Evolutionary conservation across 1,140 invertebrate species (phyloP).

Genomic region (Andricus grossulariae): DNA sequence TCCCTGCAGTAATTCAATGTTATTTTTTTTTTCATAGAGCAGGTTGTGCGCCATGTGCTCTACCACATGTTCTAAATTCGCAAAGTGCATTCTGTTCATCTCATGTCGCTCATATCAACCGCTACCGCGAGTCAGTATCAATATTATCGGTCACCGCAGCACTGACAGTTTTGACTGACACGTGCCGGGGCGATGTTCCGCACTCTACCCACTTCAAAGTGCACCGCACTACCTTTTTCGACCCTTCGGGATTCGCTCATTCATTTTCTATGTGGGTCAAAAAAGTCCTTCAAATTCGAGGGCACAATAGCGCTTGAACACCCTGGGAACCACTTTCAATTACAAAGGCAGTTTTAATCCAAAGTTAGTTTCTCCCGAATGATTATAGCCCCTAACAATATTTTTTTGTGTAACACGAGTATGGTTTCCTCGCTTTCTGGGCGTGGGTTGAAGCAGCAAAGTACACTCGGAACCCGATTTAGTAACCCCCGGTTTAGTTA

Average conservation of each 20-base stretch:
- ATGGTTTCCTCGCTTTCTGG: too few relatives aligned
- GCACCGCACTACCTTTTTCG: neutral
- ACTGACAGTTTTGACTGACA: constrained; percentile 42
- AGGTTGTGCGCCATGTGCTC: constrained; percentile 45
- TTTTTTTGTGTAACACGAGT: too few relatives aligned
- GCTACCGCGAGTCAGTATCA: constrained; percentile 52
- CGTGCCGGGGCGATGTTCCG: constrained; percentile 40
- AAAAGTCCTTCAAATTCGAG: constrained; percentile 24
- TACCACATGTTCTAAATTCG: constrained; percentile 54
- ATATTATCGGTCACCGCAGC: constrained; percentile 43
- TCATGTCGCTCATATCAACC: constrained; percentile 42
- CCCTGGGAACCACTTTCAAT: constrained; percentile 18
- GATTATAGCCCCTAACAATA: too few relatives aligned
- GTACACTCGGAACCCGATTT: too few relatives aligned
- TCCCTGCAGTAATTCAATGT: neutral
- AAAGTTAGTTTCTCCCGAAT: too few relatives aligned
- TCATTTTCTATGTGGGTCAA: constrained; percentile 22
- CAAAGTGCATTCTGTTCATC: constrained; percentile 52
- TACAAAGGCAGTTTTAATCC: neutral
- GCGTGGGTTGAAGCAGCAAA: too few relatives aligned
- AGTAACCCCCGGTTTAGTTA: too few relatives aligned
- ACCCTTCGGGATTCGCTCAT: neutral
- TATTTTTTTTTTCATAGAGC: neutral
- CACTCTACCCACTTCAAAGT: constrained; percentile 25
- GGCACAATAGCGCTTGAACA: neutral